Conservation (phyloP, 2,888 invertebrate species). For the Aplocera efformata region DNA sequence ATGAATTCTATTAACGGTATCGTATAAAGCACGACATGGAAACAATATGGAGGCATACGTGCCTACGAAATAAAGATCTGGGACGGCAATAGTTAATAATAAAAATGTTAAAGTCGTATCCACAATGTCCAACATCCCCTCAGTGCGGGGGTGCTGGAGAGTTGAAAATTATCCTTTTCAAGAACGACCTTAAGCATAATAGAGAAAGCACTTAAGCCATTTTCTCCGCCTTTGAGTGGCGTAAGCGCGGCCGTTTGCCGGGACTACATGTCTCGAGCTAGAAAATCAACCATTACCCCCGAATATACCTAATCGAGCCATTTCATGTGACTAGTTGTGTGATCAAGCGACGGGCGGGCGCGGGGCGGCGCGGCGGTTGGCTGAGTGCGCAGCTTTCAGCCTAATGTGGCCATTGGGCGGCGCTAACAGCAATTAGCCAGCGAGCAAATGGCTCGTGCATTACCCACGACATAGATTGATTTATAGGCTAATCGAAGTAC, state of each 20-base stretch:
- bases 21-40: too few species aligned
- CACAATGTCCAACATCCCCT: constrained; percentile 44
- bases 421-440: constrained; percentile 76
- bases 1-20: too few species aligned
- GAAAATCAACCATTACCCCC: constrained; percentile 76
- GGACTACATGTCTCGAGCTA: constrained; percentile 74
- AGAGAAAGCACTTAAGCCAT: constrained; percentile 81
- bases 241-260: constrained; percentile 77
- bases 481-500: constrained; percentile 57
- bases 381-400: constrained; percentile 53
- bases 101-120: constrained; percentile 37
- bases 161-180: constrained; percentile 81
- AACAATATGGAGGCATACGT: too few species aligned
- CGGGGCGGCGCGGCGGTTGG: constrained; percentile 44
- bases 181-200: constrained; percentile 79
- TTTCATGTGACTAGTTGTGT: constrained; percentile 44
- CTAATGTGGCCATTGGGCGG: constrained; percentile 76
- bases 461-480: constrained; percentile 75
- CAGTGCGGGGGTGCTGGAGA: constrained; percentile 65
- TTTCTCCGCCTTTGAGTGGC: constrained; percentile 80
- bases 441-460: constrained; percentile 77
- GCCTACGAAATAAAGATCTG: too few species aligned
- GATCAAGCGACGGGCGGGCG: constrained; percentile 43
- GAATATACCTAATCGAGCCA: constrained; percentile 56
- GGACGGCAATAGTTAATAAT: constrained; percentile 1